Percentiles rank a stretch among this genome's conserved stretches.
These are phyloP conservation scores for Anthopleura xanthogrammica DNA, from an alignment of 92 coral and sea anemone species.

Conservation along the genomic window DNA sequence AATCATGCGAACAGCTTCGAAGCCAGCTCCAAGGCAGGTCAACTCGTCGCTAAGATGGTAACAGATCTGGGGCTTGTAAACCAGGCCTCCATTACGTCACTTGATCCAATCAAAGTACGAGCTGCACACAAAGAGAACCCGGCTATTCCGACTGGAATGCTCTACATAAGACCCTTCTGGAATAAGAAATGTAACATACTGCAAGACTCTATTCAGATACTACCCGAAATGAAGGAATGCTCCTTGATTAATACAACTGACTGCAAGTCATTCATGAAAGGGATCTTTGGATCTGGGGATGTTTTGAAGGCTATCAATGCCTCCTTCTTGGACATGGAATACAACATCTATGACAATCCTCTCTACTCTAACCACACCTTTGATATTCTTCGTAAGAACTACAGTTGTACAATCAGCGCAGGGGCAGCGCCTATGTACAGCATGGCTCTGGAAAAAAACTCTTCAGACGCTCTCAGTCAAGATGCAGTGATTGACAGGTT, in stretches of 20 bases:
- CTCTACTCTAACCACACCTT: conserved; percentile 59
- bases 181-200: conserved; percentile 24
- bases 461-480: conserved; percentile 14
- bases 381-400: conserved; percentile 51
- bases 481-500: conserved; percentile 52
- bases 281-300: conserved; percentile 53
- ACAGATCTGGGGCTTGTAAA: conserved; percentile 37
- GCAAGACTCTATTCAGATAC: conserved; percentile 19
- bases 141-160: conserved; percentile 46
- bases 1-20: conserved; percentile 40
- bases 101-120: conserved; percentile 66
- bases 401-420: conserved; percentile 56
- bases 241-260: conserved; percentile 23
- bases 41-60: conserved; percentile 69
- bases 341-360: conserved; percentile 59
- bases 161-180: conserved; percentile 59
- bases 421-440: conserved; percentile 77
- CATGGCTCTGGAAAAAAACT: conserved; percentile 36
- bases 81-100: conserved; percentile 60
- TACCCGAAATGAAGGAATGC: conserved; percentile 59
- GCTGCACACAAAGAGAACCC: conserved; percentile 54
- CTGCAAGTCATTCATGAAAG: conserved; percentile 47
- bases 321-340: conserved; percentile 73
- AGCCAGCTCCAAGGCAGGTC: conserved; percentile 62
- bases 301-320: conserved; percentile 56